Percentiles rank a stretch among this genome's conserved stretches.
Evolutionary conservation across 2,888 invertebrate genomes (phyloP).

Genomic region (Phragmatobia fuliginosa): DNA sequence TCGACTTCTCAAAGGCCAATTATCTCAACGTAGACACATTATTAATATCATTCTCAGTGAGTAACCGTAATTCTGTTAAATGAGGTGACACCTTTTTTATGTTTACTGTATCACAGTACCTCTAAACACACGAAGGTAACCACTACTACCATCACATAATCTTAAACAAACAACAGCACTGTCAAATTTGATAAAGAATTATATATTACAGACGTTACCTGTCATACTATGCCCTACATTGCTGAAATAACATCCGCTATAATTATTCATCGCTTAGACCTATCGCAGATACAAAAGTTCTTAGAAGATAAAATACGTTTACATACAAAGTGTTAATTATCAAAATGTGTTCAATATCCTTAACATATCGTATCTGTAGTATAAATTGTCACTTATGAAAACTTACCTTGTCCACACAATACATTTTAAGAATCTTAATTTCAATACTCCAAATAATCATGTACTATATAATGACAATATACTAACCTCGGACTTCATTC

Average conservation of each 20-base stretch:
- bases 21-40: background rate
- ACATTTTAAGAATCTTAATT: too few species aligned
- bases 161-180: conserved; percentile 42
- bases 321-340: background rate
- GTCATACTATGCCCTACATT: conserved; percentile 67
- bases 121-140: conserved; percentile 10
- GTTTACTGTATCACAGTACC: conserved; percentile 12
- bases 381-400: background rate
- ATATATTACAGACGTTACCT: conserved; percentile 56
- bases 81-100: conserved; percentile 10
- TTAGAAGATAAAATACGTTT: conserved; percentile 1
- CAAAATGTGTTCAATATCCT: too few species aligned
- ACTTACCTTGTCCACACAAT: background rate
- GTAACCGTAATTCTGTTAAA: conserved; percentile 7
- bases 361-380: background rate
- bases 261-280: conserved; percentile 50
- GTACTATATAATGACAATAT: too few species aligned
- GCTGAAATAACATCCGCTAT: conserved; percentile 73
- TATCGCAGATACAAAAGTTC: background rate
- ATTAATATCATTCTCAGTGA: conserved; percentile 4
- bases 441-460: too few species aligned
- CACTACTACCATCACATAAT: conserved; percentile 33
- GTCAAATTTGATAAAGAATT: conserved; percentile 66
- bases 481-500: too few species aligned
- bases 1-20: background rate